A percentile compares a stretch with the other conserved stretches of the same genome.
Evolutionary conservation across 1,140 invertebrate genomes (phyloP).

Genomic region (Patella vulgata): DNA sequence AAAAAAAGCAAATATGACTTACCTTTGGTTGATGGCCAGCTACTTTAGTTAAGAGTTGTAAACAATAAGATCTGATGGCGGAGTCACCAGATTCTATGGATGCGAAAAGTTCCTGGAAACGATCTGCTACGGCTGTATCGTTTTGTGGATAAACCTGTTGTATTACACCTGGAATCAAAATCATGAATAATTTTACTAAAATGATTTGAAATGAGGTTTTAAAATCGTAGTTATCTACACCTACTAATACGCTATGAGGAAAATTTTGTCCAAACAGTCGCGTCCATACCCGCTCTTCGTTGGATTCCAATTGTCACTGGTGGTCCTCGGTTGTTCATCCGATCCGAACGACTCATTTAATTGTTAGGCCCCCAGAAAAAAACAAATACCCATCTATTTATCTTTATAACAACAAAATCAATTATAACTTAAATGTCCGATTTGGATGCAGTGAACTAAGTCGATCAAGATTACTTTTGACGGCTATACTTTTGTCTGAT

Average conservation of each 20-base stretch:
- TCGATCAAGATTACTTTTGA: too few relatives aligned
- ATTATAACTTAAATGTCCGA: too few relatives aligned
- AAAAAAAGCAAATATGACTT: not conserved
- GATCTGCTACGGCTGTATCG: conserved; percentile 1
- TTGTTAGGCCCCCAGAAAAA: too few relatives aligned
- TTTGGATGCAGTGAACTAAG: too few relatives aligned
- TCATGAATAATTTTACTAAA: not conserved
- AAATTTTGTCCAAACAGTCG: conserved; percentile 1
- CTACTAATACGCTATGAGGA: not conserved
- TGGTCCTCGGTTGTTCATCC: not conserved
- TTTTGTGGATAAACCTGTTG: conserved; percentile 12
- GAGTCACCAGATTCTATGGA: conserved; percentile 11
- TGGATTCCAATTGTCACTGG: not conserved
- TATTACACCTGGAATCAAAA: conserved; percentile 9
- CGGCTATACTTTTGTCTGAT: too few relatives aligned
- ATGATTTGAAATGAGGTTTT: conserved; percentile 6
- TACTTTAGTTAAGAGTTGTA: conserved; percentile 12
- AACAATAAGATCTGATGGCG: not conserved
- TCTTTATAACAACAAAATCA: too few relatives aligned
- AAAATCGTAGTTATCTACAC: conserved; percentile 12
- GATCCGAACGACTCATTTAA: conserved; percentile 5
- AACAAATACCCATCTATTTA: too few relatives aligned
- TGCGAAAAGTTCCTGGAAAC: conserved; percentile 16
- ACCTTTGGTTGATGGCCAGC: conserved; percentile 21
- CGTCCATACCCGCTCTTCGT: not conserved